Conservation (phyloP, 2,888 invertebrate genomes). For the Chaetogeoica ovagalla region DNA sequence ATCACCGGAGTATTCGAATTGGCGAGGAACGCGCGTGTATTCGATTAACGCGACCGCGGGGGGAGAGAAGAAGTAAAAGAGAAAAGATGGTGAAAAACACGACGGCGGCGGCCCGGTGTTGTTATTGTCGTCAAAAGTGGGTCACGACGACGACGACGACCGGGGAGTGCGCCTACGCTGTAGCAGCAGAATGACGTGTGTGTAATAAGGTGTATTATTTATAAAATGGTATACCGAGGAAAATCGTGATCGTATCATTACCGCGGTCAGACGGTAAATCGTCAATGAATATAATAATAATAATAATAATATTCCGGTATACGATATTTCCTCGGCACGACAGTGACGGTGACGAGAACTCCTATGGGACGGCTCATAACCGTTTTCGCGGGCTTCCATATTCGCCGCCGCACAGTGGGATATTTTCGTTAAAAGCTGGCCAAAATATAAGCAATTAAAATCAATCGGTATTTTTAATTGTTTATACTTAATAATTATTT, state of each 20-base stretch:
- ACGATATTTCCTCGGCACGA: constrained; percentile 37
- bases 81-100: not conserved
- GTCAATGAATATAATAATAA: too few species aligned
- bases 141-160: constrained; percentile 18
- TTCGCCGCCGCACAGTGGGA: too few species aligned
- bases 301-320: too few species aligned
- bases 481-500: too few species aligned
- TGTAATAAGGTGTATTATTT: not conserved
- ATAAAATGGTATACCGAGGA: constrained; percentile 11
- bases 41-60: constrained; percentile 32
- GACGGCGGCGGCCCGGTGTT: constrained; percentile 3
- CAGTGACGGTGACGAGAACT: constrained; percentile 17
- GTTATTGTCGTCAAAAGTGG: constrained; percentile 35
- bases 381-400: too few species aligned
- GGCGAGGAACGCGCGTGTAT: not conserved
- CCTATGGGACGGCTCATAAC: too few species aligned
- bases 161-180: not conserved
- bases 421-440: too few species aligned
- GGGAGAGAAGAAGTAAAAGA: not conserved
- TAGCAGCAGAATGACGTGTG: too few species aligned
- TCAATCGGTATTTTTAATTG: too few species aligned
- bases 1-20: too few species aligned
- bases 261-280: not conserved
- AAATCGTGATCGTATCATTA: constrained; percentile 52
- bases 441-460: too few species aligned